Base-by-base conservation (phyloP, 2,113 vertebrate genomes). In the Paralichthys olivaceus region DNA sequence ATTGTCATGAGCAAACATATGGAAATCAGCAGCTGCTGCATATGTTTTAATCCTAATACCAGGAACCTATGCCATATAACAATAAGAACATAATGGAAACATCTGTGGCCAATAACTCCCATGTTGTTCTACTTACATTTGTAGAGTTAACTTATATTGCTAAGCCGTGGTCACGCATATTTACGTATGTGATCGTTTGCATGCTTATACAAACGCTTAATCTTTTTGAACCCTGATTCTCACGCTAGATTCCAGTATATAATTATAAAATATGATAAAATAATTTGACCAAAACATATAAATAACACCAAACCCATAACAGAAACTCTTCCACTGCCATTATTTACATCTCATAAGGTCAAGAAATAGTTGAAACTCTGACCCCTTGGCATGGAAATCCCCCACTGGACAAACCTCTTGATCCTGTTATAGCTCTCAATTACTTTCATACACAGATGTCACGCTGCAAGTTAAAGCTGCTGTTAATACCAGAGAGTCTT, bases 401-500 rank as follows among this genome's bases (percentile, higher is more conserved):
- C 0, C 22, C 1, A 6, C 55, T 54, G 23, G 14, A 7, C 34
- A 11, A 53, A 69, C 28, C 60, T 47, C 34, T 23, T 84, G 80
- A 89, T 79, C 75, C 64, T 84, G 28, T 89, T 82, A 80, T 49
- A 62, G 53, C 34, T 56, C 45, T 56, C 20, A 57, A 51, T 90
- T 83, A 83, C 74, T 53, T 73, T 20, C 29, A 75, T 32, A 60
- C 81, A 23, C 78, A 85, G 70, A 83, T 87, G 78, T 76, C 71
- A 59, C 17, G 34, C 62, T 79, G 51, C 74, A 66, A 68, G 65
- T 84, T 69, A 70, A 85, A 84, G 40, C 70, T 60, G 45, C 72
- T 61, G 66, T 88, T 88, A 90, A 84, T 84, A 91, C 75, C 67
- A 84, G 40, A 62, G 54, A 45, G 62, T 79, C 40, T 74, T 76